Percentiles rank a stretch among this genome's conserved stretches.
These are phyloP conservation scores for Hoplodrina blanda DNA, from an alignment of 2,888 invertebrate species.

Conservation along the genomic window DNA sequence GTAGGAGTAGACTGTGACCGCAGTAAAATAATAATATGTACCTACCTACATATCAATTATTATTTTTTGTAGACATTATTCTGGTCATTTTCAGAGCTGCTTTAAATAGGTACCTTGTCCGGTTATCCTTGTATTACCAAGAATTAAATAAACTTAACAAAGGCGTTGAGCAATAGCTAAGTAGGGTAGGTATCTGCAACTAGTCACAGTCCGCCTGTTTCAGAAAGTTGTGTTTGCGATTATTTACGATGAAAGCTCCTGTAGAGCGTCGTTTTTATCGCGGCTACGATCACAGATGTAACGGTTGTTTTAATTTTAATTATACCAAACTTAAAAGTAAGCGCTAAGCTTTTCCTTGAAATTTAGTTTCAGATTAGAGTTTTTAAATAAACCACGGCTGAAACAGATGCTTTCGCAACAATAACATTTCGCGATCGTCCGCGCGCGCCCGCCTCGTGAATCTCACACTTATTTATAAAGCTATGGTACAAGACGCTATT, in stretches of 20 bases:
- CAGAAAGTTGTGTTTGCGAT: constrained; percentile 18
- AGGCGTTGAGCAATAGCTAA: background rate
- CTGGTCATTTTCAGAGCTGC: background rate
- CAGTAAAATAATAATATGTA: no score
- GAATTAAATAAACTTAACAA: background rate
- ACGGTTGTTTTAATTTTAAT: constrained; percentile 1
- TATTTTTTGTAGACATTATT: no score
- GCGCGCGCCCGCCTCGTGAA: constrained; percentile 61
- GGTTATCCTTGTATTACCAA: background rate
- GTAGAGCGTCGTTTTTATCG: background rate
- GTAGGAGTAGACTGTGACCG: no score
- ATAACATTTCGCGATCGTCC: constrained; percentile 69
- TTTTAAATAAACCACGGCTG: constrained; percentile 56
- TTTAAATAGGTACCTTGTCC: background rate
- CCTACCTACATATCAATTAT: no score
- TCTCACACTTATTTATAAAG: constrained; percentile 69
- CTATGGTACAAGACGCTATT: constrained; percentile 60
- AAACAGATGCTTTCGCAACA: constrained; percentile 73
- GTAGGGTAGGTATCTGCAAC: no score
- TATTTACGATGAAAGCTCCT: constrained; percentile 16
- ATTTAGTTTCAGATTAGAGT: constrained; percentile 33
- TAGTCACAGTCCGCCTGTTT: constrained; percentile 7
- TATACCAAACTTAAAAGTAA: constrained; percentile 1
- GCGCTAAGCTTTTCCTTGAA: constrained; percentile 47
- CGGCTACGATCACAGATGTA: constrained; percentile 4